Conservation (phyloP, 2,888 invertebrate genomes). For the Sarcophaga carnaria region DNA sequence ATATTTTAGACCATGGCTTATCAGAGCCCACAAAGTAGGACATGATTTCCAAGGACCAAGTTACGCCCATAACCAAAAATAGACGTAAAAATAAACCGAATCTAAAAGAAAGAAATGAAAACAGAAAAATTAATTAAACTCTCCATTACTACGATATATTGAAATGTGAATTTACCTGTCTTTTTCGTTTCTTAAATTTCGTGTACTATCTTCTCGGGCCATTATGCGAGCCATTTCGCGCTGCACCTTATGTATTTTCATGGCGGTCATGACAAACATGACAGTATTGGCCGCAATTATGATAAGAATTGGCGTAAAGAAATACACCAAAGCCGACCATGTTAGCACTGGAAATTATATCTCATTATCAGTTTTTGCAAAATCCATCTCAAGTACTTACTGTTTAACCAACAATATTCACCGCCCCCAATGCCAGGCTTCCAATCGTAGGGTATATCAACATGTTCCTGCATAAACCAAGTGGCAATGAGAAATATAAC, state of each 20-base stretch:
- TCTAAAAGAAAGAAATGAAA: conserved; percentile 81
- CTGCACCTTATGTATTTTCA: conserved; percentile 79
- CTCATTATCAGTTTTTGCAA: background rate
- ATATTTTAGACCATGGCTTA: conserved; percentile 76
- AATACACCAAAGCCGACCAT: conserved; percentile 80
- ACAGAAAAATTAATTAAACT: background rate
- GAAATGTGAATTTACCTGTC: conserved; percentile 74
- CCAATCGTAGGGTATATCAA: conserved; percentile 72
- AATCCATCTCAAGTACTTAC: conserved; percentile 77
- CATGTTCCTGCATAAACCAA: conserved; percentile 76
- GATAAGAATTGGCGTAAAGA: conserved; percentile 78
- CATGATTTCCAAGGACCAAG: conserved; percentile 91
- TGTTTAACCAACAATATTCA: conserved; percentile 84
- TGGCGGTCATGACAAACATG: conserved; percentile 80
- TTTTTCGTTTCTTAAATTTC: conserved; percentile 79
- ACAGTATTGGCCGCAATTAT: conserved; percentile 78
- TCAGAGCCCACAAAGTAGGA: conserved; percentile 86
- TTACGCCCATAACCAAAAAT: conserved; percentile 93
- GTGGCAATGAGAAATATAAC: conserved; percentile 75
- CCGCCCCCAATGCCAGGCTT: conserved; percentile 84
- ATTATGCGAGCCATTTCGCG: conserved; percentile 79
- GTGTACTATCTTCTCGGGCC: conserved; percentile 78
- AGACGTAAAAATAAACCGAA: conserved; percentile 90
- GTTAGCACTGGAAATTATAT: conserved; percentile 71
- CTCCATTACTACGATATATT: background rate